phyloP scores from a whole-genome alignment of 2,888 invertebrate species.

The Dynastes tityus region DNA sequence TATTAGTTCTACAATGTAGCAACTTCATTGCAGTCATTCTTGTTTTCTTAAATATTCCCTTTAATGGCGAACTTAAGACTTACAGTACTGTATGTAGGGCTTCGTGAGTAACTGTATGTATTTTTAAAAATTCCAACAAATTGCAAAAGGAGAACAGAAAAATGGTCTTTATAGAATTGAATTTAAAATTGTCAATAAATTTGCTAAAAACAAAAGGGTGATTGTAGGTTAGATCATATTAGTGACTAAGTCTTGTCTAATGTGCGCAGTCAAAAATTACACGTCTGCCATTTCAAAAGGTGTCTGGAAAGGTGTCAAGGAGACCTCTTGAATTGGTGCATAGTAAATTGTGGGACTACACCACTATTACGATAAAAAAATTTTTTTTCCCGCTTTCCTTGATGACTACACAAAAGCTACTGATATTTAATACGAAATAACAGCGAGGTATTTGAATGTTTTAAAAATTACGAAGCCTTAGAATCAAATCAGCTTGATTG shows the following conservation, averaged over 20 bases:
- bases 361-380: too few relatives aligned
- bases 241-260: neutral
- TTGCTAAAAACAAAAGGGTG: neutral
- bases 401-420: neutral
- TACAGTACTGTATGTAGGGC: too few relatives aligned
- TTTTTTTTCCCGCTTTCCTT: too few relatives aligned
- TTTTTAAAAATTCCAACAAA: conserved; percentile 9
- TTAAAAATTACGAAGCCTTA: conserved; percentile 4
- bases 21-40: too few relatives aligned
- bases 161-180: conserved; percentile 36
- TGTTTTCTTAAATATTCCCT: too few relatives aligned
- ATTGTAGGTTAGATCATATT: conserved; percentile 16
- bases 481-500: neutral
- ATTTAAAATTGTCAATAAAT: conserved; percentile 20
- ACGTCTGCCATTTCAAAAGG: neutral
- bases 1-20: too few relatives aligned
- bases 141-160: conserved; percentile 13
- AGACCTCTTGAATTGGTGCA: conserved; percentile 15
- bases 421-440: neutral
- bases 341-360: neutral
- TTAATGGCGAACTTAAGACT: too few relatives aligned
- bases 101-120: too few relatives aligned
- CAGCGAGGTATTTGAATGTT: conserved; percentile 13
- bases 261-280: neutral
- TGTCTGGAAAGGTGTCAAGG: neutral